phyloP scores from a whole-genome alignment of 2,113 vertebrate species.

The Delphinapterus leucas region DNA sequence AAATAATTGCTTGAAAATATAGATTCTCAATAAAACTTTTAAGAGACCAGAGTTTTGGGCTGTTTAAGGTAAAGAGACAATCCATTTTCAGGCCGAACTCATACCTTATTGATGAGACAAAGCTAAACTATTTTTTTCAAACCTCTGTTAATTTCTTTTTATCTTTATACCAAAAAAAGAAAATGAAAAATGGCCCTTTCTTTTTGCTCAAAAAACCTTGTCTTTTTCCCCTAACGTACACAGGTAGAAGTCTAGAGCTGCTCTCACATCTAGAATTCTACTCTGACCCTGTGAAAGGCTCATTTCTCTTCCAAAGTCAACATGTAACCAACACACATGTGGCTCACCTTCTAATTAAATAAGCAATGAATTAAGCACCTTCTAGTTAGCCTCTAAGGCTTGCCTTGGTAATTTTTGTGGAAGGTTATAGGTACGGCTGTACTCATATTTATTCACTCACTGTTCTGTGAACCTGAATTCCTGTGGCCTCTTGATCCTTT shows the following conservation, averaged over 20 bases:
- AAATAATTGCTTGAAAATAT: conserved; percentile 4
- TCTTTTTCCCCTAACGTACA: background rate
- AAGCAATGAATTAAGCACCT: background rate
- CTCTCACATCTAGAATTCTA: background rate
- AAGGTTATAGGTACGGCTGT: background rate
- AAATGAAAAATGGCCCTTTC: background rate
- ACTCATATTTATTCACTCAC: background rate
- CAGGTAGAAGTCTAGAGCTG: background rate
- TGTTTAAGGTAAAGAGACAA: background rate
- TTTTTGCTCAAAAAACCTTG: background rate
- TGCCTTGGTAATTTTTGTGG: background rate
- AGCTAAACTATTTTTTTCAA: background rate
- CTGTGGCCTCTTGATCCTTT: background rate
- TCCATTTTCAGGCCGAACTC: background rate
- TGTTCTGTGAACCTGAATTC: background rate
- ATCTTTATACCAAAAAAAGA: background rate
- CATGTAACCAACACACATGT: background rate
- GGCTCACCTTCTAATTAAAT: background rate
- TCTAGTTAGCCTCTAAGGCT: background rate
- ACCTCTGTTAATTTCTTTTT: background rate
- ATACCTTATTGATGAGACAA: background rate
- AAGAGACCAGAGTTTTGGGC: background rate
- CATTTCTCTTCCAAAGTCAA: background rate
- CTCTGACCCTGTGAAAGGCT: background rate
- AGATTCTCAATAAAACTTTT: background rate